These are phyloP conservation scores for Pandion haliaetus DNA, from an alignment of 2,113 vertebrate genomes.

Conservation along the genomic window DNA sequence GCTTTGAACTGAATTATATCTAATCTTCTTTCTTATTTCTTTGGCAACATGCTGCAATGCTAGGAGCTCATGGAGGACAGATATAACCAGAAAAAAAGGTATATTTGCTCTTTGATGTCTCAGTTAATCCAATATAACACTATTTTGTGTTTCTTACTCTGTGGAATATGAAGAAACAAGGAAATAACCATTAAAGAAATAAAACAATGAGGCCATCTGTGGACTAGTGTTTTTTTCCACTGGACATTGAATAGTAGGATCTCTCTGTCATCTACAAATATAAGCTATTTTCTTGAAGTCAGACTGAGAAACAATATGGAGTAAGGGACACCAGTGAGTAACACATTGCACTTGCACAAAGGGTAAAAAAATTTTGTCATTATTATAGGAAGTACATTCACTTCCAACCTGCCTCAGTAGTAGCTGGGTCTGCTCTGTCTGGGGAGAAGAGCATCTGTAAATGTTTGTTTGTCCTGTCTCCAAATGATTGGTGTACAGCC, in stretches of 20 bases:
- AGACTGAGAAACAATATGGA: not conserved
- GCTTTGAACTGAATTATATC: constrained; percentile 3
- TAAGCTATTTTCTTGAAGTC: not conserved
- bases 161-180: not conserved
- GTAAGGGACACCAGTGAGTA: not conserved
- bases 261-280: not conserved
- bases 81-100: not conserved
- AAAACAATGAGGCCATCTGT: not conserved
- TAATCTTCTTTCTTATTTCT: not conserved
- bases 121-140: not conserved
- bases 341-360: not conserved
- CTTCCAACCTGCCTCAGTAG: not conserved
- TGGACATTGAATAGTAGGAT: not conserved
- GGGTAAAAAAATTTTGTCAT: not conserved
- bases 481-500: not conserved
- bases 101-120: not conserved
- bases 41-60: not conserved
- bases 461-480: not conserved
- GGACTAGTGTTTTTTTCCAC: not conserved
- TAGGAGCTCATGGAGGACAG: not conserved
- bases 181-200: not conserved
- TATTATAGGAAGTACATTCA: not conserved
- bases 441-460: not conserved
- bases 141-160: not conserved
- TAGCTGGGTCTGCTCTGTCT: not conserved